Evolutionary conservation across 2,888 invertebrate genomes (phyloP).

Genomic region (Halictus quadricinctus): DNA sequence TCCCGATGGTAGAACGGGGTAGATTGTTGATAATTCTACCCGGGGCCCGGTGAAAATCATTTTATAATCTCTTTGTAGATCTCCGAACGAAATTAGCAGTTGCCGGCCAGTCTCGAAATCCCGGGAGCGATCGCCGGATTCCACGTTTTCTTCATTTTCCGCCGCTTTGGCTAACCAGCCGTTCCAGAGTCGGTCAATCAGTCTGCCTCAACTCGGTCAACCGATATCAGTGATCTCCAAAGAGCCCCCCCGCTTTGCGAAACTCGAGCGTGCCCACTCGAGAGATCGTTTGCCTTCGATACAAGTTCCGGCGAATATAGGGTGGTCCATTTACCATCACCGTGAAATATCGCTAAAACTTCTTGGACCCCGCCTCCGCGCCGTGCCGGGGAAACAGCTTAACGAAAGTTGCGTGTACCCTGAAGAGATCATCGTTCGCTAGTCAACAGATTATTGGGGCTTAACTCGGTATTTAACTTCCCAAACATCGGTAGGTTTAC

Average conservation of each 20-base stretch:
- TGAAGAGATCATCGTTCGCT: neutral
- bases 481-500: neutral
- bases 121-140: conserved; percentile 5
- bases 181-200: conserved; percentile 48
- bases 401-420: conserved; percentile 4
- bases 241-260: conserved; percentile 53
- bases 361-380: neutral
- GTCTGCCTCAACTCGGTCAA: conserved; percentile 47
- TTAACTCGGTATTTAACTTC: neutral
- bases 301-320: conserved; percentile 32
- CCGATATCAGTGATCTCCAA: conserved; percentile 56
- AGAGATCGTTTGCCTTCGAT: conserved; percentile 55
- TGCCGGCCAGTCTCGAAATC: conserved; percentile 8
- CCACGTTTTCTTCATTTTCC: conserved; percentile 49
- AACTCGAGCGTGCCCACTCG: conserved; percentile 52
- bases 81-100: conserved; percentile 16
- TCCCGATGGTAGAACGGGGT: neutral
- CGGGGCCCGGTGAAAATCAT: neutral
- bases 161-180: conserved; percentile 45
- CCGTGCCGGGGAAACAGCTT: neutral
- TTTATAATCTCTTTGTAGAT: neutral
- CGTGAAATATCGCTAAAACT: conserved; percentile 11
- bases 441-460: conserved; percentile 1
- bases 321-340: conserved; percentile 17
- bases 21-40: neutral